Evolutionary conservation across 2,797 vertebrate genomes (phyloP).

Genomic region (Schizopygopsis pylzovi): DNA sequence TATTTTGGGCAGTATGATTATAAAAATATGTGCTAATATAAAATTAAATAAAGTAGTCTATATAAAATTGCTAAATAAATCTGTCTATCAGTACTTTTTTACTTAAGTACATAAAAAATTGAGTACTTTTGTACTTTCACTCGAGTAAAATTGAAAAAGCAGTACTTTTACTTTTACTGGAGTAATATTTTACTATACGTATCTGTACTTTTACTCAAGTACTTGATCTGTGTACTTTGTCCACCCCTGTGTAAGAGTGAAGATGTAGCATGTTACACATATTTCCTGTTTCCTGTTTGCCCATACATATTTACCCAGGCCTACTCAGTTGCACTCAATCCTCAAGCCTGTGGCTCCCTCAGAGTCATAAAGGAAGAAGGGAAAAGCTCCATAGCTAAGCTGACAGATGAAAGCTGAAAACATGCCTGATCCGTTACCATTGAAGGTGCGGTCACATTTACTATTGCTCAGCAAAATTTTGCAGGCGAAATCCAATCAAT

Average conservation of each 20-base stretch:
- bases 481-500: not conserved
- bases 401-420: constrained; percentile 1
- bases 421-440: not conserved
- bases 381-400: constrained; percentile 9
- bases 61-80: too few relatives aligned
- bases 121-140: too few relatives aligned
- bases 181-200: too few relatives aligned
- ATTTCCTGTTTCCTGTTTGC: constrained; percentile 1
- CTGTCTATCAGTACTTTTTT: too few relatives aligned
- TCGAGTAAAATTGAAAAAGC: too few relatives aligned
- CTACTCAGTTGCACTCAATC: not conserved
- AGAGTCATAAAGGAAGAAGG: constrained; percentile 9
- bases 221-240: too few relatives aligned
- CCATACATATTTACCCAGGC: not conserved
- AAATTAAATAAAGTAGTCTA: too few relatives aligned
- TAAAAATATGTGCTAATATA: too few relatives aligned
- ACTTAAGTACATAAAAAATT: too few relatives aligned
- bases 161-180: too few relatives aligned
- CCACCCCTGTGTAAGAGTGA: not conserved
- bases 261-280: not conserved
- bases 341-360: not conserved
- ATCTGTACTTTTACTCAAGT: too few relatives aligned
- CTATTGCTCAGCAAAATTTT: not conserved
- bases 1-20: too few relatives aligned
- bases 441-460: not conserved